These are phyloP conservation scores for Adelognathus sp. DNA, from an alignment of 2,888 invertebrate genomes.

Conservation along the genomic window DNA sequence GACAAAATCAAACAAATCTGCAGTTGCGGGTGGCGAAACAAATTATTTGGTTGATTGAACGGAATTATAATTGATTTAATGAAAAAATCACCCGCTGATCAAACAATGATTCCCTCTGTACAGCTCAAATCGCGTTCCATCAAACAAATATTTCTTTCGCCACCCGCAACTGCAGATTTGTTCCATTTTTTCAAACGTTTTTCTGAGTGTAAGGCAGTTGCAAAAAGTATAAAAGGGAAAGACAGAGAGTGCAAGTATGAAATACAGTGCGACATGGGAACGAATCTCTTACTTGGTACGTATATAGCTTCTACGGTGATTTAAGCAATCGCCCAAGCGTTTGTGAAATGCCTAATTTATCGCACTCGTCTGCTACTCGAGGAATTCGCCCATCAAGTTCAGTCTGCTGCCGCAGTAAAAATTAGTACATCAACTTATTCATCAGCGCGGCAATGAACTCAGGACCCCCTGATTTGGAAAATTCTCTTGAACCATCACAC, in stretches of 20 bases:
- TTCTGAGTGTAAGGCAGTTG: constrained; percentile 8
- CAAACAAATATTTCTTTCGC: too few relatives aligned
- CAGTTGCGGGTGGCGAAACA: too few relatives aligned
- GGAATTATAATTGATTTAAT: too few relatives aligned
- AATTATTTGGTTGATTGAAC: too few relatives aligned
- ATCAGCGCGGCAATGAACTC: constrained; percentile 57
- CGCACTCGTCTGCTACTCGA: constrained; percentile 68
- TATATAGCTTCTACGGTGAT: constrained; percentile 68
- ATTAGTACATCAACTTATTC: constrained; percentile 36
- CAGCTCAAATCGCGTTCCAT: too few relatives aligned
- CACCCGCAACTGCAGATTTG: too few relatives aligned
- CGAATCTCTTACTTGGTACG: constrained; percentile 66
- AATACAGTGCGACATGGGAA: constrained; percentile 20
- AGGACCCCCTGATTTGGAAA: constrained; percentile 72
- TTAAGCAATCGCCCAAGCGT: constrained; percentile 74
- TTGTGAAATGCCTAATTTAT: constrained; percentile 75
- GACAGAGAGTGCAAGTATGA: constrained; percentile 27
- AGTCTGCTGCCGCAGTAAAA: constrained; percentile 41
- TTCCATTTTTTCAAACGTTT: too few relatives aligned
- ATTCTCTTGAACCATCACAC: constrained; percentile 76
- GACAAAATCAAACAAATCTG: too few relatives aligned
- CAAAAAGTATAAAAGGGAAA: not conserved
- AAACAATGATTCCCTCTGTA: too few relatives aligned
- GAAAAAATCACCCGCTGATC: too few relatives aligned
- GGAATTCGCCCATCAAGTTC: constrained; percentile 50